Evolutionary conservation across 2,797 vertebrate species (phyloP).

Genomic region (Chaenodraco wilsoni): DNA sequence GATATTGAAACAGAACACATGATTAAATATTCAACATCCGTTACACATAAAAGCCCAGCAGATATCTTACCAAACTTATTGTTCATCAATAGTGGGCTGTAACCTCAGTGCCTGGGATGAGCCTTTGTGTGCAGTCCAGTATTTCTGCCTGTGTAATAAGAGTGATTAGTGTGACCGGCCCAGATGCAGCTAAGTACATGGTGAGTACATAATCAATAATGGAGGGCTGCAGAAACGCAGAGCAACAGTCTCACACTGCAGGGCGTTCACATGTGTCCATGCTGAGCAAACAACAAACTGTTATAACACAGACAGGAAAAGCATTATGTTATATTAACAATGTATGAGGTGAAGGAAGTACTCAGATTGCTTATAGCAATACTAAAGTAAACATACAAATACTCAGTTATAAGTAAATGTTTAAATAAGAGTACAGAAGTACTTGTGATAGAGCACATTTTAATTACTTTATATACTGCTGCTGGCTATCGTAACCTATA

Average conservation of each 20-base stretch:
- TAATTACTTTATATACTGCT: no score
- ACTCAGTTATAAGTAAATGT: no score
- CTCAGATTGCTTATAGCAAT: no score
- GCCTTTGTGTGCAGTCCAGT: slow-evolving; percentile 48
- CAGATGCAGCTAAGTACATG: slow-evolving; percentile 55
- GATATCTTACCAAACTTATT: slow-evolving; percentile 26
- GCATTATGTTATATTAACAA: slow-evolving; percentile 7
- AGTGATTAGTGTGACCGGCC: slow-evolving; percentile 59
- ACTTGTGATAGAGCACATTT: no score
- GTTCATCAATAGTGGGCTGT: slow-evolving; percentile 23
- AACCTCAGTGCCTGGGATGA: slow-evolving; percentile 46
- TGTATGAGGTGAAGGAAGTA: slow-evolving; percentile 3
- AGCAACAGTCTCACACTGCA: slow-evolving; percentile 47
- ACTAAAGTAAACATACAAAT: no score
- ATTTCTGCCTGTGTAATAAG: slow-evolving; percentile 60
- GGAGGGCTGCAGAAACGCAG: slow-evolving; percentile 58
- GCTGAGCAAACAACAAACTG: slow-evolving; percentile 46
- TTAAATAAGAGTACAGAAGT: no score
- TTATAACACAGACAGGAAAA: slow-evolving; percentile 48
- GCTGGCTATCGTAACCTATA: no score
- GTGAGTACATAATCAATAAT: slow-evolving; percentile 75
- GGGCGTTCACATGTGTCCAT: slow-evolving; percentile 38
- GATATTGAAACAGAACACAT: slow-evolving; percentile 22
- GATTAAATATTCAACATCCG: slow-evolving; percentile 44
- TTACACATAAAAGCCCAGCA: slow-evolving; percentile 16